Evolutionary conservation across 2,888 invertebrate species (phyloP), one percentile per base, ranked within the genome.

Genomic region (Cryptocephalus primarius): DNA sequence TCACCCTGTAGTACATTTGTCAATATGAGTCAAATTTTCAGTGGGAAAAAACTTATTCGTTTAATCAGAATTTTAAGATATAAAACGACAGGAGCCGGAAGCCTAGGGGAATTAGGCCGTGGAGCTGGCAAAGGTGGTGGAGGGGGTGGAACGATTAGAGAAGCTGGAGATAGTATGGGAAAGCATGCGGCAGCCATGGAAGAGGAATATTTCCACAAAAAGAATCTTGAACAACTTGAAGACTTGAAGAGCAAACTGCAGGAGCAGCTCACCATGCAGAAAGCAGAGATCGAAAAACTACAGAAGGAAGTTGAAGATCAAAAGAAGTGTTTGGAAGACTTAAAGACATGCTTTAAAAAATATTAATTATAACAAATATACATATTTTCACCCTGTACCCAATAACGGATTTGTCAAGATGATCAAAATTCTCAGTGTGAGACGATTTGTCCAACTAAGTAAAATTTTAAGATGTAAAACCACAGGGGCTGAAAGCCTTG

Each of bases 101-200:
- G 43, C 9, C 51, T 72, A 48, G 82, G 86, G 31, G 84, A 85
- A 63, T 75, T 81, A 45, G 88, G 87, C 1, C 82, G 85, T 39
- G 88, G 88, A 9, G 87, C 85, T 41, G 88, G 88, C 36, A 80
- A 75, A 63, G 88, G 87, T 22, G 88, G 89, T 40, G 89, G 89
- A 40, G 81, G 81, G 44, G 88, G 88, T 51, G 90, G 91, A 1
- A 55, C 80, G 10, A 88, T 92, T 64, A 81, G 92, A 43, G 84
- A 82, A 51, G 91, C 92, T 50, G 93, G 93, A 22, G 93, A 93
- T 11, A 62, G 84, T 36, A 90, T 93, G 63, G 93, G 91, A 14
- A 89, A 88, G 70, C 79, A 83, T 76, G 90, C 91, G 71, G 88
- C 85, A 40, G 92, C 86, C 0, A 76, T 79, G 12, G 93, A 93